A percentile compares a stretch with the other conserved stretches of the same genome.
phyloP scores from a whole-genome alignment of 1,140 invertebrate genomes.

The Ceratosolen solmsi region DNA sequence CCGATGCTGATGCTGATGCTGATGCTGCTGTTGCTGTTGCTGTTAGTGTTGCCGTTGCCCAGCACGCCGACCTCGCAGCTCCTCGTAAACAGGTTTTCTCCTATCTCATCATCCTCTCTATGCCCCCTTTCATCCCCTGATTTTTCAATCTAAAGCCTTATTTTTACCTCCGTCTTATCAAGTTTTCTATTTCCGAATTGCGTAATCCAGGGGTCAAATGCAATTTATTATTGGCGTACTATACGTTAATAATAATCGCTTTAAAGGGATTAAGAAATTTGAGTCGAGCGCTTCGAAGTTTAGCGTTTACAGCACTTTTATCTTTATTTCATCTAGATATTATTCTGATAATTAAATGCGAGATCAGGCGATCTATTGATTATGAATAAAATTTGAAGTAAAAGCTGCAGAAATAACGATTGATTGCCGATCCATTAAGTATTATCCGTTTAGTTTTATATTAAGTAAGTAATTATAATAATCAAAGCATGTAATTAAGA shows the following conservation, averaged over 20 bases:
- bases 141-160: not conserved
- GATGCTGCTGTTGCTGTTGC: not conserved
- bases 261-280: too few relatives aligned
- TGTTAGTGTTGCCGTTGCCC: not conserved
- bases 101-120: slow-evolving; percentile 27
- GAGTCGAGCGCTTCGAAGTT: too few relatives aligned
- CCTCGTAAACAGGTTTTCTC: slow-evolving; percentile 44
- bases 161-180: not conserved
- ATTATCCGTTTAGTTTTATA: too few relatives aligned
- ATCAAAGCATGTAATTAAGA: too few relatives aligned
- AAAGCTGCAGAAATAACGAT: too few relatives aligned
- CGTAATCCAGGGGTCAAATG: not conserved
- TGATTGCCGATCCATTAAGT: too few relatives aligned
- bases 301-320: too few relatives aligned
- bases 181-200: slow-evolving; percentile 14
- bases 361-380: too few relatives aligned
- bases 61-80: slow-evolving; percentile 34
- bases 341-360: too few relatives aligned
- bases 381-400: too few relatives aligned
- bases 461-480: too few relatives aligned
- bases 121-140: slow-evolving; percentile 23
- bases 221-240: not conserved
- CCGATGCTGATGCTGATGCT: not conserved
- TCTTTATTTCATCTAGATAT: too few relatives aligned
- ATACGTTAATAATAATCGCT: not conserved